Base-by-base conservation (phyloP, 2,797 vertebrate genomes). In the Pagetopsis macropterus region DNA sequence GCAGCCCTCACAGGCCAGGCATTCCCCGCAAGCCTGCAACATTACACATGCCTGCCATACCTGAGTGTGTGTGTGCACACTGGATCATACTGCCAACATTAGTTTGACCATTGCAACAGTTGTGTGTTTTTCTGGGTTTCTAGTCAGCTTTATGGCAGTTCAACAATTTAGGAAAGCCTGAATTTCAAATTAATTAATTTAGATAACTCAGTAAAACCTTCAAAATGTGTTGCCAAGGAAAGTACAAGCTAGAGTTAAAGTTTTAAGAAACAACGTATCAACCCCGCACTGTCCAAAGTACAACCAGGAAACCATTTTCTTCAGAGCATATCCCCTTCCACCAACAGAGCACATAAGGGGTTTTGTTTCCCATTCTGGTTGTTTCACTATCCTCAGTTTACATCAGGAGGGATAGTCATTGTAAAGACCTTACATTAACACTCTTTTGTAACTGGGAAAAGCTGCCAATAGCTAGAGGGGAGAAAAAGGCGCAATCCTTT, bases 1-100 rank as follows among this genome's bases (percentile, higher is more conserved):
- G 67, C 69, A 89, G 90, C 75, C 73, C 75, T 84, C 81, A 75
- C 76, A 78, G 78, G 72, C 79, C 75, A 43, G 41, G 63, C 87
- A 92, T 93, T 90, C 87, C 79, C 81, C 56, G 83, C 83, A 83
- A 63, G 75, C 81, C 78, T 87, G 82, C 73, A 87, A 90, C 87
- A 60, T 75, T 84, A 79, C 10, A 85, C 86, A 86, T 87, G 75
- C 84, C 82, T 49, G 27, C 73, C 84, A 86, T 84, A 85, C 81
- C 78, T 72, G 65, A 70, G 79, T 63, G 73, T 72, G 55, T 60
- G 43, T 72, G 76, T 72, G 75, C 70, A 80, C 70, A 75, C 33
- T 51, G 50, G 76, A 55, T 72, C 66, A 63, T 33, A 52, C 71
- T 65, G 41, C 58, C 63, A 23, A 50, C 55, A 68, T 66, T 77